Base-by-base conservation (phyloP, 2,888 invertebrate species). In the Axea sp. region DNA sequence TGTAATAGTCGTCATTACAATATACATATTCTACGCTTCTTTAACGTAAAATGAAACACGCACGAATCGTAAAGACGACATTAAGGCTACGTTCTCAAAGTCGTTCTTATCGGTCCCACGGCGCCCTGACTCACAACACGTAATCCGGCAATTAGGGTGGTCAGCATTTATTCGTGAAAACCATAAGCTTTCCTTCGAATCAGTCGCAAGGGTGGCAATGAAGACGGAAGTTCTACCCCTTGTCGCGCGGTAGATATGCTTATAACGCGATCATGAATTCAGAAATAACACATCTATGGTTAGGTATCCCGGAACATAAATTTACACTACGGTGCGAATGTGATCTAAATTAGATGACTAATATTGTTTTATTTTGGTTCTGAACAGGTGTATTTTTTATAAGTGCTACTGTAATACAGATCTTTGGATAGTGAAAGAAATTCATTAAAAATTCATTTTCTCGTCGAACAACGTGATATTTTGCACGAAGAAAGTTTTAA, bases 101-200 rank as follows among this genome's bases (percentile, higher is more conserved):
- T 78, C 77, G 65, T 74, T 73, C 78, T 83, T 84, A 80, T 81
- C 82, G 75, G 33, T 43, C 57, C 43, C 55, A 37, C 53, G 47
- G 71, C 60, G 71, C 67, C 73, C 74, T 79, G 78, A 80, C 78
- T 81, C 76, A 77, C 75, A 75, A 79, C 85, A 84, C 84, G 84
- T 82, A 80, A 85, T 84, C 77, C 73, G 69, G 80, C 79, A 82
- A 85, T 85, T 85, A 85, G 79, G 78, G 60, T 75, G 59, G 64
- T 62, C 65, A 65, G 51, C 65, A 57, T 76, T 75, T 73, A 67
- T 55, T 55, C 39, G 31, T 26, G 62, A 74, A 71, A 55, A 67
- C 62, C 53, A 71, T 65, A 71, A 11, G 62, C 67, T 72, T 74
- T 76, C 53, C 53, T 53, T 59, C 35, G 41, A 43, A 47, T 57